phyloP scores from a whole-genome alignment of 2,888 invertebrate species.

The Tolmerus cingulatus region DNA sequence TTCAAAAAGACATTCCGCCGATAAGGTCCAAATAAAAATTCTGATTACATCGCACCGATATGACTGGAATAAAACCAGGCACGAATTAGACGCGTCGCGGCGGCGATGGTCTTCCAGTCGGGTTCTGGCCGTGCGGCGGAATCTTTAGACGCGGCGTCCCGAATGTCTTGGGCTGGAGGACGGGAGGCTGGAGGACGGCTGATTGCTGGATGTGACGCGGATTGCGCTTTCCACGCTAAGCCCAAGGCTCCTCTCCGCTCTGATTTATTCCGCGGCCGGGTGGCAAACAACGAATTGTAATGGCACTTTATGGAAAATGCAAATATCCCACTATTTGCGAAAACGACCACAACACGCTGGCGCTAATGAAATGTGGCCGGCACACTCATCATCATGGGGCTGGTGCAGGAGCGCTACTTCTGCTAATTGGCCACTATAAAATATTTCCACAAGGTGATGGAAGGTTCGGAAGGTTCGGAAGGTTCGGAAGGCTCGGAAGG shows the following conservation, averaged over 20 bases:
- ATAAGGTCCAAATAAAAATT: slow-evolving; percentile 31
- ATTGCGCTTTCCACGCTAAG: background rate
- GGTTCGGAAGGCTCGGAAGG: background rate
- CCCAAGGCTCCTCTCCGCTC: background rate
- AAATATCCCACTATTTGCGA: slow-evolving; percentile 11
- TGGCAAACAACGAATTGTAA: background rate
- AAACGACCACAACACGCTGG: slow-evolving; percentile 1
- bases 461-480: background rate
- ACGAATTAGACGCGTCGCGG: background rate
- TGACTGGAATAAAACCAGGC: slow-evolving; percentile 16
- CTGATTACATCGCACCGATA: slow-evolving; percentile 1
- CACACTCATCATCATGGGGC: background rate
- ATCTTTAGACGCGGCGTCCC: background rate
- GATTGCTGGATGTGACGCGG: background rate
- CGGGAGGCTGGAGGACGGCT: background rate
- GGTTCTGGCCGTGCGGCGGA: background rate
- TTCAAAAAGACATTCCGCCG: background rate
- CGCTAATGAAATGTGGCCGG: slow-evolving; percentile 5
- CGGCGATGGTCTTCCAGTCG: background rate
- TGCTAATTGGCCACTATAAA: background rate
- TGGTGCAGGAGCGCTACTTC: background rate
- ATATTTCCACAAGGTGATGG: background rate
- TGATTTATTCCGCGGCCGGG: background rate
- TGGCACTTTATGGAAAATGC: slow-evolving; percentile 22
- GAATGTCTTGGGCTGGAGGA: background rate